phyloP scores from a whole-genome alignment of 1,140 invertebrate genomes.

The Lucilia sericata region DNA sequence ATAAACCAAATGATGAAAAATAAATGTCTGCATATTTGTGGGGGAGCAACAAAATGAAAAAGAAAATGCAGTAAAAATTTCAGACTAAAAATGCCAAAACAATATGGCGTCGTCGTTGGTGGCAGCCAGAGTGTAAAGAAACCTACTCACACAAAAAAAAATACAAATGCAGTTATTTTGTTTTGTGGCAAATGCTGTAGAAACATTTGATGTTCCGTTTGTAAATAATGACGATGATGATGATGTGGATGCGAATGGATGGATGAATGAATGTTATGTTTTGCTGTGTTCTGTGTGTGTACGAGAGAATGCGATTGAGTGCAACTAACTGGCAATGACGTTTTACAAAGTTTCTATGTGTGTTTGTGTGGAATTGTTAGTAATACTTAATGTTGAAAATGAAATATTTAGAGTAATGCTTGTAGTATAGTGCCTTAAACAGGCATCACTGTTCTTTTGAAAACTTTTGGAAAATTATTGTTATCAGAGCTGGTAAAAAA shows the following conservation, averaged over 20 bases:
- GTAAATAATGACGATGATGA: constrained; percentile 41
- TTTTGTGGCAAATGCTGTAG: background rate
- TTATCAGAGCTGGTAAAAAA: background rate
- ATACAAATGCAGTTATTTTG: background rate
- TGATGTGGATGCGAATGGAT: constrained; percentile 16
- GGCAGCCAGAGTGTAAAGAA: background rate
- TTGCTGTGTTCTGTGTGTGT: background rate
- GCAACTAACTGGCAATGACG: constrained; percentile 34
- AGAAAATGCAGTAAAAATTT: background rate
- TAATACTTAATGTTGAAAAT: constrained; percentile 34
- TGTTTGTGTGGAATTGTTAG: constrained; percentile 23
- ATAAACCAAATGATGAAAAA: constrained; percentile 34
- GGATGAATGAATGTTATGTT: constrained; percentile 22
- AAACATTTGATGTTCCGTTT: constrained; percentile 36
- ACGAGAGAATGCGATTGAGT: background rate
- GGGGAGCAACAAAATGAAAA: background rate
- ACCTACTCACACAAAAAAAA: background rate
- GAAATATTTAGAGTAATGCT: constrained; percentile 36
- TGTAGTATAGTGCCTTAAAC: constrained; percentile 29
- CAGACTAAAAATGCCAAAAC: constrained; percentile 4
- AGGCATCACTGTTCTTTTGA: background rate
- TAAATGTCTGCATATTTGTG: constrained; percentile 41
- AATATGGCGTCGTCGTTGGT: constrained; percentile 14
- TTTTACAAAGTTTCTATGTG: constrained; percentile 37
- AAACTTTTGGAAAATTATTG: constrained; percentile 24